A percentile compares a stretch with the other conserved stretches of the same genome.
Conservation (phyloP, 2,113 vertebrate species). For the Aegypius monachus region DNA sequence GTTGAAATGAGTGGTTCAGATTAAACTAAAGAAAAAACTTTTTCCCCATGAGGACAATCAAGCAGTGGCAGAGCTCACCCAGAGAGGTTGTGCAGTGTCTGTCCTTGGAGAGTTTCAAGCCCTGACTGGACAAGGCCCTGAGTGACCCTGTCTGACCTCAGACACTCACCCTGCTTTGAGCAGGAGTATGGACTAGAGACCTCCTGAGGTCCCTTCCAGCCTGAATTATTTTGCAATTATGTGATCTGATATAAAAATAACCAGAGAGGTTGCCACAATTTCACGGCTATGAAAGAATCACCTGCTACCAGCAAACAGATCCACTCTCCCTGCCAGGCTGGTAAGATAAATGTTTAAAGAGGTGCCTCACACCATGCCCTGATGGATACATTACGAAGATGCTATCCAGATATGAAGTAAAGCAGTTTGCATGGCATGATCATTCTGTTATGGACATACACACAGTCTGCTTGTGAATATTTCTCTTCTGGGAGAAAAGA, state of each 20-base stretch:
- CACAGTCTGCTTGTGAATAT: neutral
- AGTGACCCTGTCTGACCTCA: neutral
- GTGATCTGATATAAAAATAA: neutral
- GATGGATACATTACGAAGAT: neutral
- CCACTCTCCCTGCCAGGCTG: neutral
- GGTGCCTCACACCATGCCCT: neutral
- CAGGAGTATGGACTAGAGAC: neutral
- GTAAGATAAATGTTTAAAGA: neutral
- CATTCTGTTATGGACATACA: neutral
- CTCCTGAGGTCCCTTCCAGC: neutral
- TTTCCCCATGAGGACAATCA: neutral
- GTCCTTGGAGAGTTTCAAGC: neutral
- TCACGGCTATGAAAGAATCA: neutral
- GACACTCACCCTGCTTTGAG: neutral
- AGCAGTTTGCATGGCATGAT: neutral
- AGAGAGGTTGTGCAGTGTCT: neutral
- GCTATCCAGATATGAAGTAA: neutral
- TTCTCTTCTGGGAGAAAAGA: neutral
- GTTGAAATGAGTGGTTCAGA: neutral
- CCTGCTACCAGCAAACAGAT: neutral
- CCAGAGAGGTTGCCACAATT: neutral
- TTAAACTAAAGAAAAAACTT: neutral
- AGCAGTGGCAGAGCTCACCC: neutral
- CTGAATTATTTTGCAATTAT: neutral
- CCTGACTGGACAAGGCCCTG: neutral